These are phyloP conservation scores for Eurystomus gularis DNA, from an alignment of 2,113 vertebrate genomes.

Conservation along the genomic window DNA sequence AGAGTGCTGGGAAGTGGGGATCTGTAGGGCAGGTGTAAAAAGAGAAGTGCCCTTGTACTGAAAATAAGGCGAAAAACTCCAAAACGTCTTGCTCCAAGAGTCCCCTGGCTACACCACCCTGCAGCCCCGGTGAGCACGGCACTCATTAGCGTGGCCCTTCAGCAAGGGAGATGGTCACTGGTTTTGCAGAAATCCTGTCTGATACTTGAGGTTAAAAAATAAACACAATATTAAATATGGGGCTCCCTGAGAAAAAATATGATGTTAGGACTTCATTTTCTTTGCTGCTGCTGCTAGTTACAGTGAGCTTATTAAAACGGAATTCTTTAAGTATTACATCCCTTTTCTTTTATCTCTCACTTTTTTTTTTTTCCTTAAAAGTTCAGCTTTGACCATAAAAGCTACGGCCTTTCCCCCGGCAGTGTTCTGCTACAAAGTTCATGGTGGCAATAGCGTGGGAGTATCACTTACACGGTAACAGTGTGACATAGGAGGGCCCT, in stretches of 20 bases:
- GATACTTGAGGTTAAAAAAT: not conserved
- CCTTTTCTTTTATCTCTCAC: accelerated
- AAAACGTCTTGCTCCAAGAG: not conserved
- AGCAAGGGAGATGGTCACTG: not conserved
- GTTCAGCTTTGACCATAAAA: not conserved
- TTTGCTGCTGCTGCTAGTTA: not conserved
- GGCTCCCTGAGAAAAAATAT: not conserved
- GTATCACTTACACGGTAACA: not conserved
- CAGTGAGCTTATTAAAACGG: not conserved
- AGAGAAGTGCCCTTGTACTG: not conserved
- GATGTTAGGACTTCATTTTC: not conserved
- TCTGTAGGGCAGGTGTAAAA: not conserved
- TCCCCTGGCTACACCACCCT: not conserved
- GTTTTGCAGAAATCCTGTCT: not conserved
- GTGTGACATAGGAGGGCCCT: not conserved
- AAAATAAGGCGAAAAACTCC: not conserved
- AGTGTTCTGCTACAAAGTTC: not conserved
- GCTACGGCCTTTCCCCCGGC: not conserved
- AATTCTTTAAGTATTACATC: not conserved
- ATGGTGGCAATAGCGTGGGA: not conserved
- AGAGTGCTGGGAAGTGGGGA: not conserved
- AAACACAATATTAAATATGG: not conserved
- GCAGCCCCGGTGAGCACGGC: not conserved
- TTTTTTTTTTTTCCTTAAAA: not conserved
- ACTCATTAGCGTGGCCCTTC: accelerated